Evolutionary conservation across 2,888 invertebrate genomes (phyloP), one percentile per base, ranked within the genome.

Genomic region (Gisinianus flammeolus): DNA sequence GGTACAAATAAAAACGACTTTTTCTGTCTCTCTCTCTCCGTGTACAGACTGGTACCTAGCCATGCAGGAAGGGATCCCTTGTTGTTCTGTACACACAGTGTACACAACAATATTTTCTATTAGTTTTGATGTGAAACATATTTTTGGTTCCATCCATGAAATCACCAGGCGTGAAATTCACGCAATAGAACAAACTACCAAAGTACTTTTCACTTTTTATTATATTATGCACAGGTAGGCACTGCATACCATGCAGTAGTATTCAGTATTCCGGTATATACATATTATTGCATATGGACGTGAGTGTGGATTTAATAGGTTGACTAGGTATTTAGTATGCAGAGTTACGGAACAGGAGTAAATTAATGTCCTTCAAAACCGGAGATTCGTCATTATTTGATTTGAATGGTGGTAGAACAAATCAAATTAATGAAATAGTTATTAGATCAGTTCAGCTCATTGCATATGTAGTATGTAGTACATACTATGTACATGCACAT

Each of bases 351-450:
- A 19, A 44, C 12, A 16, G 44, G 44, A 44, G 56, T 12, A 54
- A 22, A 71, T 52, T 70, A 56, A 28, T 71, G 71, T 62, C 76
- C 76, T 76, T 76, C 76, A 76, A 58, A 44, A 69, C 70, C 69
- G 76, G 76, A 76, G 76, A 76, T 76, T 76, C 76, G 76, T 76
- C 76, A 76, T 76, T 76, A 76, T 69, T 70, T 76, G 70, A 76
- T 76, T 76, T 76, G 35, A 68, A 76, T 68, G 76, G 76, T 64
- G 33, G 70, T 33, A 62, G 76, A 76, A 70, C 70, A 64, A 69
- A 76, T 69, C 62, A 62, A 56, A 54, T 24, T 69, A 76, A 76
- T 70, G 76, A 70, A 76, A 76, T 76, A 58, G 58, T 33, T 58
- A 26, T 66, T 66, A 74, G 54, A 35, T 35, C 33, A 64, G 31